Base-by-base conservation (phyloP, 2,888 invertebrate genomes). In the Pseudeuparius sepicola region DNA sequence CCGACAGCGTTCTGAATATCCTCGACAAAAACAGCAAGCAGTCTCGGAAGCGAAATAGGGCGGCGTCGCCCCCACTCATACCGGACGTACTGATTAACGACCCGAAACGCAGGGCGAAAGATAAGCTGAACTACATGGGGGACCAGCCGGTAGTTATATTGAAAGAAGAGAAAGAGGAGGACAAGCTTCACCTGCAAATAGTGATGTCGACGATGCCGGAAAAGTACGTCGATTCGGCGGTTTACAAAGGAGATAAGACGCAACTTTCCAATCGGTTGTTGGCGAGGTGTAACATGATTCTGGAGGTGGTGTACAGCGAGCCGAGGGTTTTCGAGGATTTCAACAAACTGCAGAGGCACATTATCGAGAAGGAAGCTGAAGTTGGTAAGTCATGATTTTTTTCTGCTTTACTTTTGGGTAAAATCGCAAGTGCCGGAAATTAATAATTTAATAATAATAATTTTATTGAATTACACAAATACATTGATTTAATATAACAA, bases 281-380 rank as follows among this genome's bases (percentile, higher is more conserved):
- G 6, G 60, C 63, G 25, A 63, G 84, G 33, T 70, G 73, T n/a
- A 72, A 73, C 49, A 60, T 73, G 35, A 72, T 83, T 37, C 61
- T 82, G 10, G 66, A 73, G 37, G 59, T 66, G 5, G 63, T 84
- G n/a, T n/a, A n/a, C 0, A 67, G 73, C 36, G 61, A 70, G 34
- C 61, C 70, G 24, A 69, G 71, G 50, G 63, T 82, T 3, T 65
- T 81, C 13, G 70, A 72, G 31, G 68, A 72, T 43, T 51, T 65
- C 2, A 48, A 56, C 2, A 66, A 67, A 35, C 42, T 78, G 12
- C 57, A 64, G 35, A 67, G 64, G 55, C 56, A 66, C 34, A 68
- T 80, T 16, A 59, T 63, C 15, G 64, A 67, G 33, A 63, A 55
- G 59, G 61, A 35, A 60, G 13, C 12, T 2, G 29, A 41, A 34